Base-by-base conservation (phyloP, 2,888 invertebrate genomes). In the Hyles lineata region DNA sequence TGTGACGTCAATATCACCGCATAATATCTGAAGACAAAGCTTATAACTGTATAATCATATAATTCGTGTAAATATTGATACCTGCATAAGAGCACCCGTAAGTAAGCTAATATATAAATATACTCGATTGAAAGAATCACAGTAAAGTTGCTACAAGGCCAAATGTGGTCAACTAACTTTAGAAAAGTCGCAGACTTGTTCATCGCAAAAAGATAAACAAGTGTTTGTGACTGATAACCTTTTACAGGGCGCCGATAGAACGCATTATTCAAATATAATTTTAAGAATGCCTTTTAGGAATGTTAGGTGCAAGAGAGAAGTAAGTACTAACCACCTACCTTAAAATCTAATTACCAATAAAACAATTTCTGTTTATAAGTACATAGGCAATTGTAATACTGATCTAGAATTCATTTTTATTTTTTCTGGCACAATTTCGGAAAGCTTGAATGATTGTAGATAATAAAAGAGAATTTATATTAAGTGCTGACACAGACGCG, bases 341-440 rank as follows among this genome's bases (percentile, higher is more conserved):
- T 79, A 76, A 78, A 79, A 77, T 76, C 78, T 83, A 82, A 76
- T 76, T 71, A 80, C 76, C 74, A 75, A 70, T 67, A 67, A 80
- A 71, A 79, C 80, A 74, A 79, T 72, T 67, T 78, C 76, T 82
- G 76, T 74, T 79, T 77, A 78, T 85, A 86, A 84, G 84, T 85
- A 86, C 84, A 80, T 73, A 82, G 81, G 82, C 80, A 80, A 83
- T 79, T 71, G 76, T 86, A 86, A 86, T 86, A 86, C 86, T 86
- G 85, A 83, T 83, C 81, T 74, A 76, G 76, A 82, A 80, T 78
- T 80, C 77, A 76, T 70, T 76, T 75, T 76, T 77, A 79, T 77
- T 50, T 32, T 85, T 84, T 80, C 82, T 85, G 85, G 86, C 83
- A 85, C 83, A 82, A 59, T 73, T 79, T 80, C 72, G 77, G 76